Conservation (phyloP, 2,888 invertebrate species). For the Leptopilina syphax region DNA sequence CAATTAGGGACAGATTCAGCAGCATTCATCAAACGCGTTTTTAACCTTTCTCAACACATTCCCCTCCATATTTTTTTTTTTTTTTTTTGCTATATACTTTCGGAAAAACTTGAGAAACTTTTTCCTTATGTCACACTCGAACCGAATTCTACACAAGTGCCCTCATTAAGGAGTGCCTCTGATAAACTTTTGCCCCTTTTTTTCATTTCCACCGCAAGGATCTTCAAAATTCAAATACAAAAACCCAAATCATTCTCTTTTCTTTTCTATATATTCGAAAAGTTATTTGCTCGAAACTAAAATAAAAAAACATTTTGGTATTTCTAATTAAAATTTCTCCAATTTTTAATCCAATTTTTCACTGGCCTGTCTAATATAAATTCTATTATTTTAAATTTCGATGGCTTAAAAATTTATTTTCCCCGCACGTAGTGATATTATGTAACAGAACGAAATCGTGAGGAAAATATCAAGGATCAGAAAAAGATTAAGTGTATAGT, state of each 20-base stretch:
- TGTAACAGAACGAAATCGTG: constrained; percentile 22
- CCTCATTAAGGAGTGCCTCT: background rate
- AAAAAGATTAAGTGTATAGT: background rate
- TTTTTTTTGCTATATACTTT: background rate
- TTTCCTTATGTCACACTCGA: constrained; percentile 20
- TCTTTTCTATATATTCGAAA: no score
- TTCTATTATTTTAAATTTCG: constrained; percentile 4
- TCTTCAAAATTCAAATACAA: background rate
- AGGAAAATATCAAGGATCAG: background rate
- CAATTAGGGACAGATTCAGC: constrained; percentile 31
- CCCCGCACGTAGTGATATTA: constrained; percentile 3
- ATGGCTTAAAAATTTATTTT: background rate
- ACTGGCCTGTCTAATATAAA: background rate
- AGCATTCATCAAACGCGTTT: constrained; percentile 7
- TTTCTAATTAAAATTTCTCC: no score
- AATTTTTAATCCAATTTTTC: background rate
- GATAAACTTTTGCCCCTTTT: background rate
- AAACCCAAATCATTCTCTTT: background rate
- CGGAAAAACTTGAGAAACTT: constrained; percentile 27
- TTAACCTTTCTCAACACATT: background rate
- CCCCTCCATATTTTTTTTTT: background rate
- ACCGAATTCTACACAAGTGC: constrained; percentile 15
- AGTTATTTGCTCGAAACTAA: no score
- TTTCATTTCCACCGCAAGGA: background rate
- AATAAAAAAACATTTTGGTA: no score